Conservation (phyloP, 2,113 vertebrate genomes). For the Patagioenas fasciata region DNA sequence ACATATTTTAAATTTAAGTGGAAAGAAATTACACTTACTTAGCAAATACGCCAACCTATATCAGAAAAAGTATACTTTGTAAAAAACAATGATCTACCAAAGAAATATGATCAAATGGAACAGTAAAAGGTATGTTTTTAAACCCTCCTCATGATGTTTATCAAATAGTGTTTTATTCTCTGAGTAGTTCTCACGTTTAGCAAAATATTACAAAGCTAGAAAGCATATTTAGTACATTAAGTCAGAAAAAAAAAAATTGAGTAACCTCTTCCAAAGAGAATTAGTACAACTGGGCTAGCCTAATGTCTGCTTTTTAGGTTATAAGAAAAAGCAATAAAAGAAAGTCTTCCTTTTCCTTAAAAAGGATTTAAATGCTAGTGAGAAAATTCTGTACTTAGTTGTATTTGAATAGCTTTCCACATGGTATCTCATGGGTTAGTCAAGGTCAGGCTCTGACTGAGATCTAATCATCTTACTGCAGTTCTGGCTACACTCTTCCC, state of each 20-base stretch:
- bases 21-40: background rate
- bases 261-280: background rate
- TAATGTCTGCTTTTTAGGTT: background rate
- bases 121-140: background rate
- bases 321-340: background rate
- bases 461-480: background rate
- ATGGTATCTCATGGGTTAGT: background rate
- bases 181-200: background rate
- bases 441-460: background rate
- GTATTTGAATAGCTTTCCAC: background rate
- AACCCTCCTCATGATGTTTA: background rate
- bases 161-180: background rate
- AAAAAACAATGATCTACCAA: background rate
- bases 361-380: background rate
- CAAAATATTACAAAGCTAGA: background rate
- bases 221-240: background rate
- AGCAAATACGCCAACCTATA: background rate
- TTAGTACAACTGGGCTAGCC: background rate
- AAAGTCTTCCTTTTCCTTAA: background rate
- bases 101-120: background rate
- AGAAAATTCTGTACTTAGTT: background rate
- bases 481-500: background rate
- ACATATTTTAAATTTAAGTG: background rate
- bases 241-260: background rate
- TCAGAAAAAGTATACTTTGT: background rate